phyloP scores from a whole-genome alignment of 1,140 invertebrate species.

The Ganaspis sp. region DNA sequence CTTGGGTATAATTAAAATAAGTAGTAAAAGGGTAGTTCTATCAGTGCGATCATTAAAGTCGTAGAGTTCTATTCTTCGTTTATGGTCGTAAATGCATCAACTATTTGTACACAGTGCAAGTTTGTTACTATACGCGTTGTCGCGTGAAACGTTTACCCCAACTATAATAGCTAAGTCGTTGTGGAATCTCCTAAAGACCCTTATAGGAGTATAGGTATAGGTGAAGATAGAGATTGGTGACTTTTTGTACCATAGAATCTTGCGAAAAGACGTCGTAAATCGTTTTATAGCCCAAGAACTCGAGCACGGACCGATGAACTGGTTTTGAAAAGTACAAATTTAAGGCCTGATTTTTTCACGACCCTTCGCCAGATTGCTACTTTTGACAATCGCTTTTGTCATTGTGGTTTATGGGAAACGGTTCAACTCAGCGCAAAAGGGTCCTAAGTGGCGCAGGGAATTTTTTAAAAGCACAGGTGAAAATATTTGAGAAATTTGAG shows the following conservation, averaged over 20 bases:
- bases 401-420: conserved; percentile 28
- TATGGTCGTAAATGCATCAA: background rate
- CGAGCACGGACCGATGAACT: conserved; percentile 20
- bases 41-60: background rate
- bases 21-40: conserved; percentile 37
- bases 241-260: conserved; percentile 38
- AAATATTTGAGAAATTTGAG: conserved; percentile 24
- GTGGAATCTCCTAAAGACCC: conserved; percentile 22
- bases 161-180: background rate
- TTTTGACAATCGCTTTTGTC: conserved; percentile 26
- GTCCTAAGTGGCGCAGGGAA: conserved; percentile 18
- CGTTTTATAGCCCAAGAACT: conserved; percentile 1
- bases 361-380: conserved; percentile 21
- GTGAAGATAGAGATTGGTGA: conserved; percentile 47
- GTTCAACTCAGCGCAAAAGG: background rate
- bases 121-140: conserved; percentile 5
- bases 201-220: conserved; percentile 42
- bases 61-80: conserved; percentile 35
- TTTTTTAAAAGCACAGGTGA: conserved; percentile 27
- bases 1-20: background rate
- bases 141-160: background rate
- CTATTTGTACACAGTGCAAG: conserved; percentile 24
- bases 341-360: conserved; percentile 13
- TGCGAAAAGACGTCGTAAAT: conserved; percentile 28
- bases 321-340: conserved; percentile 33